Percentiles rank a stretch among this genome's conserved stretches.
These are phyloP conservation scores for Orchestia grillus DNA, from an alignment of 1,140 invertebrate genomes.

Conservation along the genomic window DNA sequence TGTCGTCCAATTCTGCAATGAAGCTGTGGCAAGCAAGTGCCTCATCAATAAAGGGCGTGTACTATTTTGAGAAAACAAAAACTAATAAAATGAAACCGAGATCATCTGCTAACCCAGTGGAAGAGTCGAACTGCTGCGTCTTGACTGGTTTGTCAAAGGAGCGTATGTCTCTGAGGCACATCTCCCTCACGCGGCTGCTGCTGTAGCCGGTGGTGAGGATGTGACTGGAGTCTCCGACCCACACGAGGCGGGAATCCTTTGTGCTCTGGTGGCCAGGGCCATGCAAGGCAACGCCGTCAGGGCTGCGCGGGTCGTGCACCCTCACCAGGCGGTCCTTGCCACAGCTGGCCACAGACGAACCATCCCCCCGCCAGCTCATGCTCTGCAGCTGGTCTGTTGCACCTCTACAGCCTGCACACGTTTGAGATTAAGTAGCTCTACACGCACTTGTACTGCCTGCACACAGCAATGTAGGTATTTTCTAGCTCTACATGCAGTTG, in stretches of 20 bases:
- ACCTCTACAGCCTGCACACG: constrained; percentile 72
- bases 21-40: no score
- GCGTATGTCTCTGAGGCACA: constrained; percentile 87
- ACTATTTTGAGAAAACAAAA: background rate
- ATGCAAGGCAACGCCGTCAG: constrained; percentile 72
- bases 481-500: background rate
- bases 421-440: background rate
- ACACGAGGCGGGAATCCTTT: constrained; percentile 90
- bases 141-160: constrained; percentile 85
- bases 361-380: constrained; percentile 86
- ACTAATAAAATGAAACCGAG: background rate
- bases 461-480: background rate
- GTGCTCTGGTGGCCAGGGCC: constrained; percentile 87
- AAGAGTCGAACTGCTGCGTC: constrained; percentile 85
- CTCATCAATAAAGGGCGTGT: no score
- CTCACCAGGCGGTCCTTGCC: constrained; percentile 88
- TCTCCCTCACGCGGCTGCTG: constrained; percentile 79
- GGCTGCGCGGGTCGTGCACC: constrained; percentile 82
- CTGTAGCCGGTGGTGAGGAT: constrained; percentile 85
- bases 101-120: constrained; percentile 86
- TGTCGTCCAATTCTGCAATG: no score
- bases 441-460: background rate
- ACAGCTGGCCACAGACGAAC: constrained; percentile 76
- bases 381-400: constrained; percentile 88
- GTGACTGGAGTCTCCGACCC: constrained; percentile 85